Base-by-base conservation (phyloP, 2,113 vertebrate genomes). In the Pholis gunnellus region DNA sequence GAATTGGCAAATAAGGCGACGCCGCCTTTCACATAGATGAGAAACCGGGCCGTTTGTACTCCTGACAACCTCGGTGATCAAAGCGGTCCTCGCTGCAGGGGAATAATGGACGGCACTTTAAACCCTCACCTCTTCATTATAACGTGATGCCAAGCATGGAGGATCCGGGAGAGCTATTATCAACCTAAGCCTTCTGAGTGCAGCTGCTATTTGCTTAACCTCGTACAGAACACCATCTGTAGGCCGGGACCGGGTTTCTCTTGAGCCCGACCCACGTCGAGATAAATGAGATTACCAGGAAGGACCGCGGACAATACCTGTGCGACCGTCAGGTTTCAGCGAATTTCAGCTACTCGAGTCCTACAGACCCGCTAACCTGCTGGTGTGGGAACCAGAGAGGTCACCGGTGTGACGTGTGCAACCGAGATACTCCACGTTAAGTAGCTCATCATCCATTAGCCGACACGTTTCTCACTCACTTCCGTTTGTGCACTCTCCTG, bases 101-200 rank as follows among this genome's bases (percentile, higher is more conserved):
- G 60, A 86, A 88, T 90, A 87, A 90, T 78, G 60, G 74, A 78
- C 78, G 46, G 88, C 82, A 88, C 85, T 91, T 87, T 78, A 78
- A 79, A 88, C 87, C 67, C 75, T 84, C 84, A 78, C 75, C 87
- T 87, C 87, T 86, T 89, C 74, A 84, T 81, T 85, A 88, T 81
- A 88, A 87, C 90, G 75, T 85, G 87, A 90, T 78, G 74, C 82
- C 82, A 77, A 86, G 87, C 80, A 85, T 64, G 31, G 85, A 80
- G 89, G 60, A 82, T 87, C 81, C 10, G 4, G 61, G 81, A 87
- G 89, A 81, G 79, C 81, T 20, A 66, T 89, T 81, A 89, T 75
- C 77, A 88, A 76, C 18, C 60, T 75, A 5, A 36, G 64, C 74
- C 81, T 68, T 79, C 78, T 75, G 73, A 84, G 73, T 56, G 72